Evolutionary conservation across 2,113 vertebrate species (phyloP).

Genomic region (Crotalus viridis): DNA sequence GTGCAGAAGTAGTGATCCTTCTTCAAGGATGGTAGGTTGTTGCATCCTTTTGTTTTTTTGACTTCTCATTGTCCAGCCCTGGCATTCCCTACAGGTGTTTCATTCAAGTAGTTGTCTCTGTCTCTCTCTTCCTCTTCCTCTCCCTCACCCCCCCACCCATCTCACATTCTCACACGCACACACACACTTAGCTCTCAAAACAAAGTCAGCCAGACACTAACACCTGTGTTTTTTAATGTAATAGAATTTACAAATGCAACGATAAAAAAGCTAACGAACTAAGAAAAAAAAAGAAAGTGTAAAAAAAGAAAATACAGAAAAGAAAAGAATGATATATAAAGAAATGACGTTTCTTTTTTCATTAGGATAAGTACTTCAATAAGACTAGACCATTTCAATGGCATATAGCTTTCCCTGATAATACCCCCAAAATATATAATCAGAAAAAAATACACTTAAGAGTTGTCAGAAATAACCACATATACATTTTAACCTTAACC

Average conservation of each 20-base stretch:
- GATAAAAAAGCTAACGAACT: neutral
- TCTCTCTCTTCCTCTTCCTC: neutral
- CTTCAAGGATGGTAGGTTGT: neutral
- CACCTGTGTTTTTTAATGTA: neutral
- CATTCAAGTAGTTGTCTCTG: neutral
- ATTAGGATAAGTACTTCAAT: neutral
- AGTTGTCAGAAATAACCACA: neutral
- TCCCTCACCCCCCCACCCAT: no score
- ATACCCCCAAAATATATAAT: neutral
- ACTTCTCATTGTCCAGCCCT: neutral
- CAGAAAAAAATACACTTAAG: neutral
- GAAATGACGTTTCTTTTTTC: neutral
- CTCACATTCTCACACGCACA: neutral
- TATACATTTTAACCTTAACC: neutral
- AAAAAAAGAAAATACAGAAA: neutral
- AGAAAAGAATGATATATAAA: neutral
- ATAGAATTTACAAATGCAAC: neutral
- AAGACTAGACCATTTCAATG: neutral
- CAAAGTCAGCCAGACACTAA: neutral
- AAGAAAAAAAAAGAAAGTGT: neutral
- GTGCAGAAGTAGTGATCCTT: neutral
- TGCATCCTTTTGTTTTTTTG: neutral
- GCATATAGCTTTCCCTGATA: neutral
- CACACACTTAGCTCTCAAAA: neutral
- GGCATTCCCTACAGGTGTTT: neutral